Evolutionary conservation across 1,140 invertebrate species (phyloP).

Genomic region (Anoplolepis gracilipes): DNA sequence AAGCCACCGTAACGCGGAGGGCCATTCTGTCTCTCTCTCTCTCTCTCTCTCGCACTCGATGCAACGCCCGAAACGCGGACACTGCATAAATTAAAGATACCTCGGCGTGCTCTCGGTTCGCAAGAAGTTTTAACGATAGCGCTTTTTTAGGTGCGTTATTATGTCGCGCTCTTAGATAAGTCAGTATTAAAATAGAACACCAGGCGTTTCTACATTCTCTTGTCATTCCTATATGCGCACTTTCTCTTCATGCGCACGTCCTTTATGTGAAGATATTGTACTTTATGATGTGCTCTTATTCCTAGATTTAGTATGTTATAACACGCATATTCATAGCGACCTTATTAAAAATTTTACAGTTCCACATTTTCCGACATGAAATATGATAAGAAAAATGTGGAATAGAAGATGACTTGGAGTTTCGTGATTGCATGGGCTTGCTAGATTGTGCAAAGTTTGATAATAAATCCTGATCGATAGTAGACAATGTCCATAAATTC

Average conservation of each 20-base stretch:
- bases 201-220: constrained; percentile 12
- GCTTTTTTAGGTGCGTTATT: constrained; percentile 74
- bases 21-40: background rate
- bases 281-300: constrained; percentile 33
- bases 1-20: constrained; percentile 53
- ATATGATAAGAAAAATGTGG: constrained; percentile 40
- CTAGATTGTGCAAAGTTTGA: constrained; percentile 17
- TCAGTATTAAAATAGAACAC: constrained; percentile 77
- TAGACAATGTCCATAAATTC: background rate
- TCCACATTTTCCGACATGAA: background rate
- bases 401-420: constrained; percentile 7
- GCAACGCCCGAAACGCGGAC: constrained; percentile 44
- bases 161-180: constrained; percentile 75
- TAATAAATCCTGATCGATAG: constrained; percentile 28
- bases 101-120: constrained; percentile 67
- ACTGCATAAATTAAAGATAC: constrained; percentile 75
- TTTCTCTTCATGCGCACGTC: constrained; percentile 12
- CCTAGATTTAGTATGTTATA: constrained; percentile 40
- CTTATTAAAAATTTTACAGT: constrained; percentile 43
- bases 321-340: constrained; percentile 40
- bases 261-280: constrained; percentile 35
- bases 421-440: constrained; percentile 9
- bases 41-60: background rate
- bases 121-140: constrained; percentile 72
- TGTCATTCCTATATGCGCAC: background rate